phyloP scores from a whole-genome alignment of 2,113 vertebrate species.

The Caracal caracal region DNA sequence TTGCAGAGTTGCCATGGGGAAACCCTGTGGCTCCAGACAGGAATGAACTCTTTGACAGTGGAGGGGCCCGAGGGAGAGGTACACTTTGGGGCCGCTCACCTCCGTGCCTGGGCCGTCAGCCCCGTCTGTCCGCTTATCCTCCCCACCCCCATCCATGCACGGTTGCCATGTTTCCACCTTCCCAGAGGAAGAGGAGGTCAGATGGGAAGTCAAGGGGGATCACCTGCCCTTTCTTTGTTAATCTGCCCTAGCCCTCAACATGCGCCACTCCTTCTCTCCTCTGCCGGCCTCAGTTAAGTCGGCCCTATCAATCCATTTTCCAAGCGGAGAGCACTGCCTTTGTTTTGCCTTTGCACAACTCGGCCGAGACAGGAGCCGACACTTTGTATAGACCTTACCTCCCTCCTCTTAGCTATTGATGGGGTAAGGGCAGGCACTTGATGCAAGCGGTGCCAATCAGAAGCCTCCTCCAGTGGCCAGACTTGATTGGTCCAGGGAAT shows the following conservation, averaged over 20 bases:
- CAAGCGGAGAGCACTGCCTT: neutral
- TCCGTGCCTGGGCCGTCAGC: neutral
- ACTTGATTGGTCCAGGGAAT: neutral
- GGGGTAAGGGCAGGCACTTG: neutral
- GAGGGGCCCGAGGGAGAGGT: no score
- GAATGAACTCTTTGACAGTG: neutral
- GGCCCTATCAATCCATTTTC: neutral
- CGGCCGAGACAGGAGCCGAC: neutral
- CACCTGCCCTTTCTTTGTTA: neutral
- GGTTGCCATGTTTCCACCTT: neutral
- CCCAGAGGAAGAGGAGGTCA: neutral
- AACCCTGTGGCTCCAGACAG: neutral
- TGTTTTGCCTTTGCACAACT: neutral
- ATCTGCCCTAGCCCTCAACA: no score
- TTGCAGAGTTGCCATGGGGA: neutral
- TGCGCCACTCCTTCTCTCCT: neutral
- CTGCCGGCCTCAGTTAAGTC: neutral
- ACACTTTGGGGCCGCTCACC: neutral
- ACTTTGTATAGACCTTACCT: neutral
- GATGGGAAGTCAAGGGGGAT: neutral
- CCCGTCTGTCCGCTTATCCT: neutral
- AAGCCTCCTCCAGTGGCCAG: neutral
- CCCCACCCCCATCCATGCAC: neutral
- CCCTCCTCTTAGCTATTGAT: neutral
- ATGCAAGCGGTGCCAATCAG: neutral